phyloP scores from a whole-genome alignment of 1,140 invertebrate genomes.

The Octopus bimaculoides region DNA sequence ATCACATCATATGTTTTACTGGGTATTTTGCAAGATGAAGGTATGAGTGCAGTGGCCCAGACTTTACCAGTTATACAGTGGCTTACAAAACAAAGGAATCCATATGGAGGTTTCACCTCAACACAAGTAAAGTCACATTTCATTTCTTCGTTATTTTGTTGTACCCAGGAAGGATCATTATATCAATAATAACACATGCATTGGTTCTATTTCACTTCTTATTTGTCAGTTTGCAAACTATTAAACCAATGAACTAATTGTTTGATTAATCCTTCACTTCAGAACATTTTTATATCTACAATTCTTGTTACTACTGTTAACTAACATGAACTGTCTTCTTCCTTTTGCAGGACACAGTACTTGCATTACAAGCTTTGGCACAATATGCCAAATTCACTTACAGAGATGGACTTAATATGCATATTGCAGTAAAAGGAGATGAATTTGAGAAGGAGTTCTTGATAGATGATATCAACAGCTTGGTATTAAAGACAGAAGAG shows the following conservation, averaged over 20 bases:
- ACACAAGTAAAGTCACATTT: conserved; percentile 56
- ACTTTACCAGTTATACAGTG: conserved; percentile 79
- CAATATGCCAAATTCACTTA: conserved; percentile 44
- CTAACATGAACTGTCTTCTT: not conserved
- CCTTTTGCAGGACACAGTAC: conserved; percentile 54
- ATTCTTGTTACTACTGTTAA: no score
- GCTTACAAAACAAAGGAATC: conserved; percentile 75
- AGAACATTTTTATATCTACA: no score
- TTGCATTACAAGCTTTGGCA: conserved; percentile 58
- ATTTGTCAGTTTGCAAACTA: no score
- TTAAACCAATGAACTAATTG: no score
- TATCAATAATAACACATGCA: no score
- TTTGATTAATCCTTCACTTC: no score
- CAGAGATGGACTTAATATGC: conserved; percentile 23
- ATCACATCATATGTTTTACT: conserved; percentile 82
- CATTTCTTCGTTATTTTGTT: no score
- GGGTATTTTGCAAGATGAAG: conserved; percentile 59
- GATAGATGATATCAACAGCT: conserved; percentile 39
- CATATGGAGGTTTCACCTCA: conserved; percentile 78
- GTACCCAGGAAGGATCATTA: no score
- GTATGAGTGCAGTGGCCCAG: conserved; percentile 27
- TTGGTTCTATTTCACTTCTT: no score
- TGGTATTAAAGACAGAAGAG: conserved; percentile 36
- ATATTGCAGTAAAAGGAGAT: conserved; percentile 19
- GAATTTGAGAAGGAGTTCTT: conserved; percentile 21